Evolutionary conservation across 37 sponge, comb jelly and placozoan genomes (phyloP).

Genomic region (Theonella swinhoei): DNA sequence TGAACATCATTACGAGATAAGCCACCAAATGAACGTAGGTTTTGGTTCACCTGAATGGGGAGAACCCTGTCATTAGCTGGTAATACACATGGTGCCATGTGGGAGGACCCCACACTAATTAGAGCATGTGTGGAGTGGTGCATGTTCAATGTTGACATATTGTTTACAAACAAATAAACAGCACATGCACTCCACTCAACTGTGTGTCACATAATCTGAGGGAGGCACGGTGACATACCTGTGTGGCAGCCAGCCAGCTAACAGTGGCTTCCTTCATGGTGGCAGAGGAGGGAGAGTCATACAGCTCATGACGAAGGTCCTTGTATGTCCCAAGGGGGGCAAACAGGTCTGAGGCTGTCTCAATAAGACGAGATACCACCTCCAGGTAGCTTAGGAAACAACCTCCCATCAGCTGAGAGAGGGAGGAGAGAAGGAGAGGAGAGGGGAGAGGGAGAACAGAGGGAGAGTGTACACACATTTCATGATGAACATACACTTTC

Average conservation of each 20-base stretch:
- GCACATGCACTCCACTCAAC: too few species aligned
- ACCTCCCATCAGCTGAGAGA: constrained; percentile 63
- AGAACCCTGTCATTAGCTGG: too few species aligned
- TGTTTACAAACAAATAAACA: too few species aligned
- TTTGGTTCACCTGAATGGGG: constrained; percentile 62
- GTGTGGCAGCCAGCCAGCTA: constrained; percentile 78
- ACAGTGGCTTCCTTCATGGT: constrained; percentile 59
- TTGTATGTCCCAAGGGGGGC: constrained; percentile 62
- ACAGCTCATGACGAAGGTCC: constrained; percentile 47
- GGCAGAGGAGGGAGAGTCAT: constrained; percentile 20
- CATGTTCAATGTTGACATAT: neutral
- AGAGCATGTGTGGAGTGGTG: too few species aligned
- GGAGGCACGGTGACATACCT: too few species aligned
- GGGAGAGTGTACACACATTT: neutral
- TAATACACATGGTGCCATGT: too few species aligned
- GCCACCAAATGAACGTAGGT: constrained; percentile 46
- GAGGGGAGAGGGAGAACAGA: neutral
- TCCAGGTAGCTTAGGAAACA: constrained; percentile 65
- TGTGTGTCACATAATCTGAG: too few species aligned
- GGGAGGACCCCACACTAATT: neutral
- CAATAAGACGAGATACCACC: constrained; percentile 44
- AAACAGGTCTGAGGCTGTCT: constrained; percentile 50
- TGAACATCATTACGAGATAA: constrained; percentile 70
- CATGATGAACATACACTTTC: neutral
- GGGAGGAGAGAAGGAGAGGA: neutral